Evolutionary conservation across 1,140 invertebrate species (phyloP).

Genomic region (Diabrotica undecimpunctata): DNA sequence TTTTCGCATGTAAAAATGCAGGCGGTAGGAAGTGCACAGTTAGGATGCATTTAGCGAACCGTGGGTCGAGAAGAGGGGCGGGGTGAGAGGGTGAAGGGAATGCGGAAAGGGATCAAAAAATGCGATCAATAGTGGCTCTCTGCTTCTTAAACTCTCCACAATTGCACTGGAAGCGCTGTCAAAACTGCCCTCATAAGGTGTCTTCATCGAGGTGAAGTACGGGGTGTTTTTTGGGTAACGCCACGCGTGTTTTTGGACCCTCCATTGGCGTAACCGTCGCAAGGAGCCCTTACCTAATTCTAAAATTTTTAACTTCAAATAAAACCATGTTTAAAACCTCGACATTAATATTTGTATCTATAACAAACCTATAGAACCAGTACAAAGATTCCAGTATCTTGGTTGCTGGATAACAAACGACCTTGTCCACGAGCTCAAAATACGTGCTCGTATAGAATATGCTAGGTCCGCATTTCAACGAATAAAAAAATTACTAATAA

Average conservation of each 20-base stretch:
- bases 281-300: too few species aligned
- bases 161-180: conserved; percentile 48
- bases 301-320: too few species aligned
- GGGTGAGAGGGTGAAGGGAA: conserved; percentile 26
- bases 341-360: too few species aligned
- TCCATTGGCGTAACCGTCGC: too few species aligned
- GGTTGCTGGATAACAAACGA: too few species aligned
- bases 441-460: too few species aligned
- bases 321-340: too few species aligned
- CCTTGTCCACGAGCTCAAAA: too few species aligned
- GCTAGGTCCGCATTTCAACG: too few species aligned
- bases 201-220: not conserved
- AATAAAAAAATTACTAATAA: too few species aligned
- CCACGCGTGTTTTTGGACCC: not conserved
- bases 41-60: conserved; percentile 35
- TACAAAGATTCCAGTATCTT: too few species aligned
- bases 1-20: conserved; percentile 33
- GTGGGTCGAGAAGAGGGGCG: conserved; percentile 18
- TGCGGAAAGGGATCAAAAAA: conserved; percentile 49
- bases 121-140: conserved; percentile 48
- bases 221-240: not conserved
- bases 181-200: conserved; percentile 39
- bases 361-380: too few species aligned
- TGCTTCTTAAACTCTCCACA: conserved; percentile 49
- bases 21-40: conserved; percentile 30